Evolutionary conservation across 2,797 vertebrate genomes (phyloP).

Genomic region (Gallinago nigripennis): DNA sequence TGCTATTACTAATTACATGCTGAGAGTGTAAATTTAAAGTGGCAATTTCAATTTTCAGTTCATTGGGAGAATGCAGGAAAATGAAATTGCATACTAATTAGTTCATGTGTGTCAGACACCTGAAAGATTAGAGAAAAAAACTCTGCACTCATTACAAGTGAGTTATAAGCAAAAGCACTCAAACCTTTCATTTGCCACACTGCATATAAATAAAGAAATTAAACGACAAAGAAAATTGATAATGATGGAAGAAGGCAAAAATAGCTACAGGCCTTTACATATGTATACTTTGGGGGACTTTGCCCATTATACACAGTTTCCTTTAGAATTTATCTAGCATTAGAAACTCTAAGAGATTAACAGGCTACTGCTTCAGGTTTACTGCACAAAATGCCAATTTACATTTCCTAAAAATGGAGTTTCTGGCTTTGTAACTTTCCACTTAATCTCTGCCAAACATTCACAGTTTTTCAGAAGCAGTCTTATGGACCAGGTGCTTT

Average conservation of each 20-base stretch:
- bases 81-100: constrained; percentile 71
- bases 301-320: not conserved
- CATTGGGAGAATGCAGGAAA: constrained; percentile 65
- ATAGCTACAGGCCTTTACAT: not conserved
- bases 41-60: constrained; percentile 74
- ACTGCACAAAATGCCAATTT: not conserved
- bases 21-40: constrained; percentile 71
- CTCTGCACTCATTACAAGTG: constrained; percentile 44
- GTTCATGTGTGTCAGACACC: constrained; percentile 54
- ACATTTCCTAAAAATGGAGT: not conserved
- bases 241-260: constrained; percentile 38
- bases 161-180: constrained; percentile 48
- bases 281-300: not conserved
- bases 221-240: constrained; percentile 53
- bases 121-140: constrained; percentile 54
- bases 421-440: not conserved
- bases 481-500: not conserved
- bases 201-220: constrained; percentile 68
- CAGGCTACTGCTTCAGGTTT: not conserved
- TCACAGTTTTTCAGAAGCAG: not conserved
- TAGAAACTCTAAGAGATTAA: not conserved
- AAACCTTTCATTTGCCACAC: constrained; percentile 41
- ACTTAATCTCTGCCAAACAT: not conserved
- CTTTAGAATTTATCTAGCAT: not conserved
- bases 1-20: constrained; percentile 68